phyloP scores from a whole-genome alignment of 2,888 invertebrate species.

The Operophtera brumata region DNA sequence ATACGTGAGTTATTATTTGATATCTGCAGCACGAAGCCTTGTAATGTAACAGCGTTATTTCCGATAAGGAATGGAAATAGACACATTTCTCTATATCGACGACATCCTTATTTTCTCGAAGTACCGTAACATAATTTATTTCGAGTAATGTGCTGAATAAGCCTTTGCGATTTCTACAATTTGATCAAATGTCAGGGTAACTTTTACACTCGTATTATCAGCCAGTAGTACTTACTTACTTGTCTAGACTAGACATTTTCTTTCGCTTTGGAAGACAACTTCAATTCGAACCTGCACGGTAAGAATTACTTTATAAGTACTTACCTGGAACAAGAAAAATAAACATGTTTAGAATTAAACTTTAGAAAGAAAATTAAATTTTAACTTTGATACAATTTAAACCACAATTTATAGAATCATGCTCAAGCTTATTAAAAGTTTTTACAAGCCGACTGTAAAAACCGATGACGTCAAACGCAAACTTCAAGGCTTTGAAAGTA shows the following conservation, averaged over 20 bases:
- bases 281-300: background rate
- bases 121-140: constrained; percentile 8
- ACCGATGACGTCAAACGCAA: constrained; percentile 10
- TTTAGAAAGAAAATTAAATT: background rate
- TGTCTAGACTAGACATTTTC: background rate
- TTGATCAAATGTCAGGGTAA: background rate
- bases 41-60: constrained; percentile 18
- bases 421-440: background rate
- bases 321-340: constrained; percentile 30
- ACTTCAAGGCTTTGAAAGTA: constrained; percentile 4
- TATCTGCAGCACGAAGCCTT: constrained; percentile 1
- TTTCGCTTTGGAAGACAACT: background rate
- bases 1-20: constrained; percentile 4
- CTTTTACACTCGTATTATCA: background rate
- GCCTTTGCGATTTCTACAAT: background rate
- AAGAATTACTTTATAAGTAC: constrained; percentile 1
- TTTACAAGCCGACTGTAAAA: background rate
- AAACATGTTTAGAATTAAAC: background rate
- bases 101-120: constrained; percentile 11
- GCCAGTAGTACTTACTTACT: background rate
- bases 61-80: constrained; percentile 25
- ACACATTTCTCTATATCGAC: constrained; percentile 10
- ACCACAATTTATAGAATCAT: background rate
- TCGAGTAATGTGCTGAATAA: background rate
- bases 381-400: too few species aligned